Base-by-base conservation (phyloP, 2,113 vertebrate species). In the Hippocampus zosterae region DNA sequence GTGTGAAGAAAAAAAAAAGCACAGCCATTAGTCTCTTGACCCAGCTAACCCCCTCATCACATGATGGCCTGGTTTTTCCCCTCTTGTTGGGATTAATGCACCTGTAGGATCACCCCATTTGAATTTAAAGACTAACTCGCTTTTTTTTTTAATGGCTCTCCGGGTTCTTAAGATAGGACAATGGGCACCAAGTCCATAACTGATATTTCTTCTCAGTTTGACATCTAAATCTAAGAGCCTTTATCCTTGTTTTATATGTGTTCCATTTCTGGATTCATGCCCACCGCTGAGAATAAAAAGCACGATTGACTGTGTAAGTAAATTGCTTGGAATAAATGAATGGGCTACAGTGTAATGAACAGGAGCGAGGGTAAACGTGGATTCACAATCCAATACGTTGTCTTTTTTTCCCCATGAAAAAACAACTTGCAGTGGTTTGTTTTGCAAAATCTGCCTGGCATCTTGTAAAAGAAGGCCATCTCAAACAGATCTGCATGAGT, bases 11-110 rank as follows among this genome's bases (percentile, higher is more conserved):
- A 74, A 72, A 74, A 74, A 72, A 71, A 90, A 80, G 81, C 81
- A 87, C 87, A 92, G 91, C 91, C 93, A 93, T 94, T 94, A 94
- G 93, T 93, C 90, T 91, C 88, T 91, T 91, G 92, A 81, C 93
- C 91, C 91, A 77, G 68, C 84, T 89, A 82, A 82, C 88, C 88
- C 91, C 88, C 90, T 92, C 85, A 92, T 85, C 82, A 42, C 61
- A 72, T 37, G 16, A 63, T 40, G 69, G 86, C 77, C 64, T 29
- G 79, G 68, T 70, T 85, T 76, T 81, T 85, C 85, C 76, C 83
- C 75, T 84, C 83, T 75, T 81, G 77, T 82, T 78, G 80, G 85
- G 82, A 84, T 84, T 88, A 91, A 91, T 88, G 85, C 83, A 85
- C 85, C 84, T 66, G 76, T 77, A 68, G 77, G 70, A 79, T 81